Conservation (phyloP, 2,888 invertebrate genomes). For the Dasypogon diadema region DNA sequence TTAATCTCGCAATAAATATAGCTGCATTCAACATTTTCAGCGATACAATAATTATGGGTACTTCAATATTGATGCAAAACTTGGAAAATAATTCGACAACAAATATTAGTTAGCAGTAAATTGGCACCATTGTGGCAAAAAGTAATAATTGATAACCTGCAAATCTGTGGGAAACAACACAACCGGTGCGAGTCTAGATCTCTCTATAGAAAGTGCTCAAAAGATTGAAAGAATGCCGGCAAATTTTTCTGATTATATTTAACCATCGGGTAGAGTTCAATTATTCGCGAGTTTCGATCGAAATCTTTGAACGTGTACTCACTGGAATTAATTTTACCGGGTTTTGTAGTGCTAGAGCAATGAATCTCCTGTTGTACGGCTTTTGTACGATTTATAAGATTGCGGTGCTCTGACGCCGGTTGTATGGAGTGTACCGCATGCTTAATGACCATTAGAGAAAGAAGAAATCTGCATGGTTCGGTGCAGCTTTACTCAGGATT, state of each 20-base stretch:
- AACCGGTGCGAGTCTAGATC: no score
- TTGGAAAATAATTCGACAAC: no score
- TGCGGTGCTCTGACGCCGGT: conserved; percentile 18
- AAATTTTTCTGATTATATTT: background rate
- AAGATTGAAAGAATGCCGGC: no score
- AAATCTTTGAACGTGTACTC: conserved; percentile 11
- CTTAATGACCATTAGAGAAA: conserved; percentile 28
- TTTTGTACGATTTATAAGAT: conserved; percentile 14
- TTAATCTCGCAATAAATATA: no score
- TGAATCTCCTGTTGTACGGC: background rate
- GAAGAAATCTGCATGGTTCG: conserved; percentile 32
- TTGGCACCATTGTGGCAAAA: no score
- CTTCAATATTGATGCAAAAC: no score
- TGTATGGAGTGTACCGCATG: conserved; percentile 37
- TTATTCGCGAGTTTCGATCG: conserved; percentile 5
- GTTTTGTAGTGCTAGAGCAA: conserved; percentile 4
- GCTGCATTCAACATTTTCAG: no score
- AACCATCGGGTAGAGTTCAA: conserved; percentile 22
- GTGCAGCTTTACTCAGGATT: conserved; percentile 3
- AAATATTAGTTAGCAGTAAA: no score
- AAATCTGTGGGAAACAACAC: no score
- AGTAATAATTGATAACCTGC: no score
- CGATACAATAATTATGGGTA: no score
- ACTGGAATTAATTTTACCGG: conserved; percentile 1
- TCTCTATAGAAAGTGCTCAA: no score